These are phyloP conservation scores for Papilio machaon DNA, from an alignment of 1,140 invertebrate species.

Conservation along the genomic window DNA sequence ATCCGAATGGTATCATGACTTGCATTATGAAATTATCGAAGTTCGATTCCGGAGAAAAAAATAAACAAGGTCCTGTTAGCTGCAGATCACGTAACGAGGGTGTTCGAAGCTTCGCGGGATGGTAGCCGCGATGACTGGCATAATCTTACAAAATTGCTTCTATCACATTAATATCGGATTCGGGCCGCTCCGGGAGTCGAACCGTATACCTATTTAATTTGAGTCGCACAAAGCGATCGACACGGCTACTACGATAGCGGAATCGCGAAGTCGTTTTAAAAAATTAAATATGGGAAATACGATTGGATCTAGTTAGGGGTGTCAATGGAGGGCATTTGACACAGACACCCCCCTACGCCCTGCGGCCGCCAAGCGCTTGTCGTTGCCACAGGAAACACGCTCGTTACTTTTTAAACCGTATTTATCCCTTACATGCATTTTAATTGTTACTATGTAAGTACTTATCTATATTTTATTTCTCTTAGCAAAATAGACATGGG, in stretches of 20 bases:
- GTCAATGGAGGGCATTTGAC: constrained; percentile 63
- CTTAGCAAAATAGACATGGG: not conserved
- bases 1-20: constrained; percentile 26
- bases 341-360: constrained; percentile 43
- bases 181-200: constrained; percentile 59
- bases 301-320: constrained; percentile 70
- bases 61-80: constrained; percentile 36
- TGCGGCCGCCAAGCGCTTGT: not conserved
- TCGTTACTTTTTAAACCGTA: constrained; percentile 8
- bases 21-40: constrained; percentile 33
- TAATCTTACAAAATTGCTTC: constrained; percentile 68
- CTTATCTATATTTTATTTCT: not conserved
- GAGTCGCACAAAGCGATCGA: constrained; percentile 74
- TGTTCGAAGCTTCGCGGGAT: constrained; percentile 27
- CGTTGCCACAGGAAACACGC: constrained; percentile 25
- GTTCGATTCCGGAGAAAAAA: constrained; percentile 11
- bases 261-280: constrained; percentile 66
- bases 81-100: constrained; percentile 38
- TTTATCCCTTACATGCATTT: not conserved
- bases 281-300: constrained; percentile 65
- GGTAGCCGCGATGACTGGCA: constrained; percentile 65
- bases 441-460: not conserved
- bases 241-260: constrained; percentile 66
- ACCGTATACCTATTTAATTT: constrained; percentile 73
- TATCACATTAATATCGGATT: constrained; percentile 72